These are phyloP conservation scores for Remorina albescens DNA, from an alignment of 2,797 vertebrate genomes.

Conservation along the genomic window DNA sequence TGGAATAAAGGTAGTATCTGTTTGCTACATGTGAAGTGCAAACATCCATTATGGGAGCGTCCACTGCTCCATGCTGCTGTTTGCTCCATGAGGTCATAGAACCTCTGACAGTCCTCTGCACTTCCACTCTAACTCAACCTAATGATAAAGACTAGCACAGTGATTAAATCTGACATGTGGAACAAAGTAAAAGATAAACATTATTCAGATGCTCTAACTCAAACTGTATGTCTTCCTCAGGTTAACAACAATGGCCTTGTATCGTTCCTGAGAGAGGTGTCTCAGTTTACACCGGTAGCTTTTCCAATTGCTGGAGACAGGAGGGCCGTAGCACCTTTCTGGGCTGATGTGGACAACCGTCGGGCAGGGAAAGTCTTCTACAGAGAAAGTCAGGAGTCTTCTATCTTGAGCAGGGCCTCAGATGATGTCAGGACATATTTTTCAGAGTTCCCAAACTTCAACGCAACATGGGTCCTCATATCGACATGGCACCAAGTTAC, in stretches of 20 bases:
- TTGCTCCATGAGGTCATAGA: constrained; percentile 53
- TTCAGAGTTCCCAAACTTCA: constrained; percentile 89
- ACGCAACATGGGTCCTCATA: constrained; percentile 91
- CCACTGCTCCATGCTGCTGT: constrained; percentile 46
- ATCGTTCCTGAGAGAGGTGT: constrained; percentile 97
- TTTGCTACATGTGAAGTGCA: constrained; percentile 74
- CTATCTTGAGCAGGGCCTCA: constrained; percentile 86
- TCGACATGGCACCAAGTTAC: constrained; percentile 96
- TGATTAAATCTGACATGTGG: constrained; percentile 27
- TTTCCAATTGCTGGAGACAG: constrained; percentile 97
- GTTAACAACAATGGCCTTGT: constrained; percentile 99
- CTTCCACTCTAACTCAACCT: constrained; percentile 24
- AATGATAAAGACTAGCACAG: constrained; percentile 26
- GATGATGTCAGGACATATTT: constrained; percentile 89
- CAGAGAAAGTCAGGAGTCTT: constrained; percentile 88
- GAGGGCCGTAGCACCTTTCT: constrained; percentile 95
- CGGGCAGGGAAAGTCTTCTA: constrained; percentile 91
- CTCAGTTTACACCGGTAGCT: constrained; percentile 96
- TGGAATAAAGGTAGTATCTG: constrained; percentile 70
- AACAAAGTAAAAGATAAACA: constrained; percentile 5
- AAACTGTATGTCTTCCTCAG: constrained; percentile 72
- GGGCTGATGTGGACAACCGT: constrained; percentile 97
- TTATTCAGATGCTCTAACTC: neutral
- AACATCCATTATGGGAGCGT: constrained; percentile 70
- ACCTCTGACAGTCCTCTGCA: constrained; percentile 45